Base-by-base conservation (phyloP, 35 echinoderm and acorn worm species). In the Strongylocentrotus purpuratus region DNA sequence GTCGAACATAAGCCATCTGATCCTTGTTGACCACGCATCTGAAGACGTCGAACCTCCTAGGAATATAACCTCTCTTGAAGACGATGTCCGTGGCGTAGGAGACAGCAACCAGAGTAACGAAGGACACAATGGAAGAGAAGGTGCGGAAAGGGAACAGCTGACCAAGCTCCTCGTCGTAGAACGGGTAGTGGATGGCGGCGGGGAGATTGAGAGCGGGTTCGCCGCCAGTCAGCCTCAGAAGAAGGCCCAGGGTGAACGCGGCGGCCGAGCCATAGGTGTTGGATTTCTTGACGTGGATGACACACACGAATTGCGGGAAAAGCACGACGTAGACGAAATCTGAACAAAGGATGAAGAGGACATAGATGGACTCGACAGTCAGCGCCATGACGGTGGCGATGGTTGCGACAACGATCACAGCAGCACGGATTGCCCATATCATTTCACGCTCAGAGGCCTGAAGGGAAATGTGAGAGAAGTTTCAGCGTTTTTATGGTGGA, bases 301-400 rank as follows among this genome's bases (percentile, higher is more conserved):
- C 96, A 47, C 98, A 99, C 33, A 97, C 94, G 33, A 99, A 92
- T 60, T 99, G 98, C 14, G 98, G 98, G 48, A 99, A 99, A 48
- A 99, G 92, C 20, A 97, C 86, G 18, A 99, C 98, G 86, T 95
- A 99, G 86, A 97, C 96, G 95, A 97, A 99, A 86, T 99, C 98
- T 25, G 98, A 96, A 91, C 98, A 99, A 13, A 99, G 93, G 46
- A 97, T 94, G 94, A 97, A 99, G 33, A 99, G 96, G 48, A 60
- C 94, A 32, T 99, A 99, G 71, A 99, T 94, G 45, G 98, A 97
- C 28, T 86, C 90, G 52, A 99, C 97, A 60, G 95, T 94, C 15
- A 99, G 86, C 9, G 95, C 95, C 17, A 99, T 94, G 12, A 97
- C 45, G 33, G 96, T 97, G 28, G 98, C 96, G 11, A 97, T 47